Conservation (phyloP, 2,113 vertebrate species). For the crab-eating macaque (Macaca fascicularis) region T2T-MFA8v1.1 NC_088381.1:85816001-85816500, state of each 20-base stretch:
- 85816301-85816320: neutral
- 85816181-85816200: neutral
- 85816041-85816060: neutral
- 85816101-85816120: neutral
- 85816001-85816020: neutral
- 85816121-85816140: neutral
- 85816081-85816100: neutral
- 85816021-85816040: neutral
- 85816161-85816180: neutral
- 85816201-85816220: neutral
- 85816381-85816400: neutral
- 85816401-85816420: neutral
- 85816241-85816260: neutral
- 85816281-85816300: no score
- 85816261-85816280: neutral
- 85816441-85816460: neutral
- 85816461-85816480: neutral
- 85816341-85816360: neutral
- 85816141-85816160: neutral
- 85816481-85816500: no score
- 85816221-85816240: neutral
- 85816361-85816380: neutral
- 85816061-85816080: neutral
- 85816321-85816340: neutral
- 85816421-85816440: neutral